Conservation (phyloP, 2,113 vertebrate genomes). For the Empidonax alnorum region DNA sequence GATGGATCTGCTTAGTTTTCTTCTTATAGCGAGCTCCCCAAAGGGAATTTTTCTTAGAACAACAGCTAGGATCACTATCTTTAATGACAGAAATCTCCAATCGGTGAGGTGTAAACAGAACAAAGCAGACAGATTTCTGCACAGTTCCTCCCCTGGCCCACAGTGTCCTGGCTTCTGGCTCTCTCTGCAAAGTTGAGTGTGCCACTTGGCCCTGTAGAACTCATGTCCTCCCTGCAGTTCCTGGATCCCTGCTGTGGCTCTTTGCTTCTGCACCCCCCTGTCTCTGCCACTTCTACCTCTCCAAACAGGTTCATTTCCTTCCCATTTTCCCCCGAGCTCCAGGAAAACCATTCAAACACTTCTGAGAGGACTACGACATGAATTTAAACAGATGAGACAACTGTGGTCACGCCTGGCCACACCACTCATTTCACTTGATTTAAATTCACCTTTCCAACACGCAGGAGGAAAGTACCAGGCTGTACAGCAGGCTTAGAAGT, state of each 20-base stretch:
- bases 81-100: background rate
- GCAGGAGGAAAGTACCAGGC: background rate
- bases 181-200: background rate
- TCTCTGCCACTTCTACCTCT: background rate
- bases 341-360: background rate
- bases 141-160: background rate
- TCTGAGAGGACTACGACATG: background rate
- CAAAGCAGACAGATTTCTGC: background rate
- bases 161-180: background rate
- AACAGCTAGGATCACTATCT: background rate
- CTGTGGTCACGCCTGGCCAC: background rate
- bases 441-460: background rate
- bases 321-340: background rate
- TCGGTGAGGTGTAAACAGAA: background rate
- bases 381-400: background rate
- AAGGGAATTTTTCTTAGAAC: background rate
- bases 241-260: background rate
- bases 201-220: background rate
- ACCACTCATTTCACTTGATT: background rate
- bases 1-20: background rate
- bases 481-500: background rate
- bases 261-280: fast-evolving
- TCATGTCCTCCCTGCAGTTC: fast-evolving
- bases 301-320: background rate
- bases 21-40: background rate